Evolutionary conservation across 2,113 vertebrate genomes (phyloP), one percentile per base, ranked within the genome.

Genomic region (Neodontobutis hainanensis): DNA sequence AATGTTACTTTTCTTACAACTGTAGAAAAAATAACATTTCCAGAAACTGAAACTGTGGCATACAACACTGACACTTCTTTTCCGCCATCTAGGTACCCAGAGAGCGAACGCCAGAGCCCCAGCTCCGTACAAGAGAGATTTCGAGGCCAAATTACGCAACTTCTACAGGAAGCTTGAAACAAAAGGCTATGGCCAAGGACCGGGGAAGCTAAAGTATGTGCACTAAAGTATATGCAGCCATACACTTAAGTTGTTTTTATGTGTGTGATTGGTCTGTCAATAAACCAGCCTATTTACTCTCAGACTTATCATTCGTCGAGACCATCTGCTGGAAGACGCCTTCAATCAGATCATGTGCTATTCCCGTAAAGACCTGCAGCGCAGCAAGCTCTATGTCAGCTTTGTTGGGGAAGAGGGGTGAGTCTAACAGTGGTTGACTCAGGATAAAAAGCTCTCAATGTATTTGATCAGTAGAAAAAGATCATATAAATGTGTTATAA

Each of bases 261-360:
- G 8, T 11, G 8, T 15, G 32, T 42, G 3, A 68, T 11, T 52
- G 16, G 19, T 51, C 8, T n/a, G 14, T 70, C 55, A 45, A 19
- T 69, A 34, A 35, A 4, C 19, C 8, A 10, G 15, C 11, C 16
- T 14, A 10, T 48, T 14, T 48, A 4, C 9, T 68, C 7, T 64
- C 42, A 97, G 96, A 85, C 87, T 97, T 86, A 94, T 97, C 85
- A 97, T 97, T 84, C 91, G 96, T 60, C 93, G 96, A 72, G 95
- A 97, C 80, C 95, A 95, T 79, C 91, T 97, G 83, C 89, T 97
- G 52, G 96, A 97, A 88, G 96, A 97, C 73, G 95, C 95, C 83
- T 97, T 97, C 85, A 97, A 97, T 84, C 96, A 97, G 91, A 96
- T 97, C 71, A 97, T 97, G 94, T 95, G 94, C 69, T 96, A 96